phyloP scores from a whole-genome alignment of 1,140 invertebrate genomes.

The Camponotus pennsylvanicus region DNA sequence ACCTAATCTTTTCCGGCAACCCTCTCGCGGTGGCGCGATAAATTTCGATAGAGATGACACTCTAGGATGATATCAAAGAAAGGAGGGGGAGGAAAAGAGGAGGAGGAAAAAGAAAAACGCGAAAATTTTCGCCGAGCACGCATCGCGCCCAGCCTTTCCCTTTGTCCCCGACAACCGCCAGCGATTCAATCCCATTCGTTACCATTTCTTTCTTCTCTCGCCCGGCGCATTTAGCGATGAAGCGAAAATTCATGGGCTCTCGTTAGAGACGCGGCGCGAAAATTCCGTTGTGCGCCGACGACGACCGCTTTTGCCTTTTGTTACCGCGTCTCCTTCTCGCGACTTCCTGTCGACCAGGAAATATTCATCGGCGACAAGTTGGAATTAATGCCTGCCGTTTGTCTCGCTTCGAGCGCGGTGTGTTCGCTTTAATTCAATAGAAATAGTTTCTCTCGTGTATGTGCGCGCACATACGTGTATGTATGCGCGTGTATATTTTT shows the following conservation, averaged over 20 bases:
- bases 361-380: constrained; percentile 46
- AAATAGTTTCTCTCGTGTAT: constrained; percentile 9
- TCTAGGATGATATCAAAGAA: constrained; percentile 29
- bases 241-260: constrained; percentile 59
- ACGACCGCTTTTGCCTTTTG: neutral
- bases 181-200: constrained; percentile 25
- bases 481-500: neutral
- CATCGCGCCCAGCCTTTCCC: constrained; percentile 10
- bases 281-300: neutral
- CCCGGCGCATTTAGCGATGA: constrained; percentile 43
- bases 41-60: constrained; percentile 53
- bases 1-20: neutral
- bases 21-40: constrained; percentile 3
- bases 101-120: constrained; percentile 26
- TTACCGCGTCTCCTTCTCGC: constrained; percentile 37
- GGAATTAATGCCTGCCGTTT: constrained; percentile 51
- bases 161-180: neutral
- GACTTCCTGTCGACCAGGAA: constrained; percentile 12
- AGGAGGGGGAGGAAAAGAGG: no score
- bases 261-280: constrained; percentile 46
- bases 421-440: constrained; percentile 39
- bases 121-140: constrained; percentile 29
- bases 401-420: neutral
- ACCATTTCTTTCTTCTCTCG: constrained; percentile 27
- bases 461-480: no score